Evolutionary conservation across 1,140 invertebrate genomes (phyloP), one percentile per base, ranked within the genome.

Genomic region (Drosophila baimaii): DNA sequence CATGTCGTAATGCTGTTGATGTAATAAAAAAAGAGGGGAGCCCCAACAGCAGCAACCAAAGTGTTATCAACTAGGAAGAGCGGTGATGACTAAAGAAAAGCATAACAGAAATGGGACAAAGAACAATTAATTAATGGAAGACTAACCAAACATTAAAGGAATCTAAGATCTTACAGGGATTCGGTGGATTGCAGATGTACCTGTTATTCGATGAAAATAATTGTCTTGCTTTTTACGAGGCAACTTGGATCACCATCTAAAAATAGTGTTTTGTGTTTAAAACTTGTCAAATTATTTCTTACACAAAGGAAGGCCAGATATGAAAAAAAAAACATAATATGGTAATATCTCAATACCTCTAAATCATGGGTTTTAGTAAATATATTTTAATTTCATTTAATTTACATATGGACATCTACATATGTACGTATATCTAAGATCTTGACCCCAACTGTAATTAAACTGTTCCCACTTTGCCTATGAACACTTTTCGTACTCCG

Each of bases 1-100:
- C 64, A 88, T 88, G 75, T 88, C 82, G 82, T 88, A 86, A 86
- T 82, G 66, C 47, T 73, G 79, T 79, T 86, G 83, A 88, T 86
- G 83, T 86, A 86, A 85, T 86, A 88, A 88, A 81, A 82, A 85
- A 75, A 66, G 46, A 27, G 23, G 58, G 37, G 47, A 66, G 17
- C 61, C 66, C 47, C 57, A 69, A 51, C 49, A 81, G 44, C 75
- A 55, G 25, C 49, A 77, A 77, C 62, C 61, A 76, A 65, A 69
- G 37, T 65, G 70, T 68, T 79, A 82, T 83, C 79, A 83, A 59
- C 63, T 55, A 82, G 82, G 82, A 86, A 88, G 43, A 71, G 43
- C 37, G 43, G 35, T 37, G 43, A 71, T 31, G 33, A 72, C 65
- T 56, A 58, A 63, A 47, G 68, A 58, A 71, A 75, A 77, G 76